Evolutionary conservation across 2,888 invertebrate genomes (phyloP).

Genomic region (Proisotoma minuta): DNA sequence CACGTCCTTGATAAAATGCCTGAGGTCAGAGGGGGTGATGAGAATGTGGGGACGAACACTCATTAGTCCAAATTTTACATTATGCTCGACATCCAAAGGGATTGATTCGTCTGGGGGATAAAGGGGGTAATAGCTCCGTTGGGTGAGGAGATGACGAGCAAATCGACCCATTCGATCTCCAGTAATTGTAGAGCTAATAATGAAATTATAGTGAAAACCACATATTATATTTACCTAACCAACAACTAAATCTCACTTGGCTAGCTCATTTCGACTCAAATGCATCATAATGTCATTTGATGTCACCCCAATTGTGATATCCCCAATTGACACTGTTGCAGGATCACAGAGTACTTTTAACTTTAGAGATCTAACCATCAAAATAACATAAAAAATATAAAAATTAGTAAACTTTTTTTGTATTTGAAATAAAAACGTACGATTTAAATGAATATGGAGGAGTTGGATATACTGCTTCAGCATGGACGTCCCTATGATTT

Average conservation of each 20-base stretch:
- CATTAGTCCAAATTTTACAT: constrained; percentile 67
- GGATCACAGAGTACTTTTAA: constrained; percentile 75
- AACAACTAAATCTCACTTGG: constrained; percentile 51
- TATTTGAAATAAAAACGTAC: constrained; percentile 2
- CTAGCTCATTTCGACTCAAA: constrained; percentile 72
- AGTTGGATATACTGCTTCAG: constrained; percentile 76
- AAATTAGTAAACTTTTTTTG: not conserved
- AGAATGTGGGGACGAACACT: constrained; percentile 73
- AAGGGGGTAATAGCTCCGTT: constrained; percentile 76
- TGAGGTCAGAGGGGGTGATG: constrained; percentile 76
- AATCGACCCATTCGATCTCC: constrained; percentile 70
- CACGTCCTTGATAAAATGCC: constrained; percentile 73
- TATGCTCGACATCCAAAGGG: constrained; percentile 66
- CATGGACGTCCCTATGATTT: constrained; percentile 71
- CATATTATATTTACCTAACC: constrained; percentile 53
- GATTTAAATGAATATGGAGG: constrained; percentile 58
- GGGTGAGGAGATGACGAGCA: constrained; percentile 67
- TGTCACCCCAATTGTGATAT: constrained; percentile 71
- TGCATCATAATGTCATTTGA: constrained; percentile 80
- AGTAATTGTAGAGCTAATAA: constrained; percentile 52
- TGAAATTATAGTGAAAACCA: constrained; percentile 1
- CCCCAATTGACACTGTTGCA: constrained; percentile 68
- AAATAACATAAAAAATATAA: not conserved
- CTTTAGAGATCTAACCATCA: constrained; percentile 48
- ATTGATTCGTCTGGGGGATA: constrained; percentile 66